Evolutionary conservation across 2,797 vertebrate species (phyloP), one percentile per base, ranked within the genome.

Genomic region (Anableps anableps): DNA sequence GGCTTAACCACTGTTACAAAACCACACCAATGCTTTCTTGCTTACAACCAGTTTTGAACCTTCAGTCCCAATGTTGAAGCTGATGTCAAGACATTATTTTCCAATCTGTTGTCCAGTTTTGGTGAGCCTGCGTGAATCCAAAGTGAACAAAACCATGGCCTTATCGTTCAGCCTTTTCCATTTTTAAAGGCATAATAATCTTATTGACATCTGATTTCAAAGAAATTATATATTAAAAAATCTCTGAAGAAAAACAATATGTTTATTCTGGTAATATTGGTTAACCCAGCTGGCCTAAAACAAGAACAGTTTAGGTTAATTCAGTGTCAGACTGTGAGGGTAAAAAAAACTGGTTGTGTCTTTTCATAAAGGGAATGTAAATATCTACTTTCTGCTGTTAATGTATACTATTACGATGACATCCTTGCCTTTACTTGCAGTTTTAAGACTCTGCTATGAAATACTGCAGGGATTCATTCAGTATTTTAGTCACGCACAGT

Each of bases 381-480:
- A 64, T 64, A 11, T 23, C 17, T 9, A 7, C 4, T 36, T 36
- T 21, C 5, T 58, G 14, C 31, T 51, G 21, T 51, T 62, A 79
- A 41, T 19, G 43, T 74, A 70, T 70, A 64, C 19, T n/a, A 50
- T 73, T 75, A 74, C 53, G 21, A 47, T 85, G 53, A 72, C 38
- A 51, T 5, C 58, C 14, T 74, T 72, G 75, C 80, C 26, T 62
- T 55, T 74, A 36, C 76, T 82, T 29, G 29, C 14, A 0, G 14
- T 71, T 45, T 76, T 72, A 75, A 79, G 80, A 36, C 21, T 66
- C 21, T 31, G 36, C 74, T 4, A 14, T n/a, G 7, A 74, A 74
- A 79, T 72, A 11, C 71, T 34, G 75, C 80, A 73, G 79, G 77
- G 76, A 83, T 83, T 82, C 36, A 16, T 36, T 80, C 48, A 73